Evolutionary conservation across 2,113 vertebrate genomes (phyloP), one percentile per base, ranked within the genome.

Genomic region (Alces alces): DNA sequence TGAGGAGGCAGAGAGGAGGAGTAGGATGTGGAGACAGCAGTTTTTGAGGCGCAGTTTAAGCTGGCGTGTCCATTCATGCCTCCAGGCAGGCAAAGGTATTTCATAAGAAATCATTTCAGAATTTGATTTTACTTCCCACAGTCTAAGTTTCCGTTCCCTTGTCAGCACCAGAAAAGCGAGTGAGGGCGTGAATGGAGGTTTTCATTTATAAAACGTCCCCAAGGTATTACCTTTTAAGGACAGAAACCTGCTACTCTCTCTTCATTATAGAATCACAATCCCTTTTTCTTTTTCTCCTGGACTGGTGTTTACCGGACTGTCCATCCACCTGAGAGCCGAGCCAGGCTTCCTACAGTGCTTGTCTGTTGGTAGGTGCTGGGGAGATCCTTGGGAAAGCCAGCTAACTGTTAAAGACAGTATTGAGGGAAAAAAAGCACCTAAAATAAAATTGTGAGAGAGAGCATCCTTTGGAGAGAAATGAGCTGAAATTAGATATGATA

Each of bases 391-490:
- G 47, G 91, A 96, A 96, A 89, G 50, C 91, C 58, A 52, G 43
- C 28, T 45, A 12, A 21, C 36, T n/a, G 33, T 83, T 16, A 83
- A 95, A 96, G 93, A 84, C 14, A 36, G 97, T 82, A 76, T 39
- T 93, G 52, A 89, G 92, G 27, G 76, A 3, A 25, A 86, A 95
- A 73, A 30, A 90, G 76, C 80, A 78, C 96, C 97, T 96, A 97
- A 97, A 97, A 95, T 54, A 98, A 94, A 96, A 95, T 95, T 96
- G 93, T 94, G 76, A 73, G 95, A 95, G 96, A 97, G 96, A 89
- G 64, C 79, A 52, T 45, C 78, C 15, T 54, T 39, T 95, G 97
- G 91, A 97, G 95, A 97, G 92, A 97, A 97, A 92, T 93, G 96
- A 76, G 43, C 21, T 87, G 58, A 73, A 70, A 94, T 95, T 92